Conservation (phyloP, 2,113 vertebrate species). For the Brachionichthys hirsutus region DNA sequence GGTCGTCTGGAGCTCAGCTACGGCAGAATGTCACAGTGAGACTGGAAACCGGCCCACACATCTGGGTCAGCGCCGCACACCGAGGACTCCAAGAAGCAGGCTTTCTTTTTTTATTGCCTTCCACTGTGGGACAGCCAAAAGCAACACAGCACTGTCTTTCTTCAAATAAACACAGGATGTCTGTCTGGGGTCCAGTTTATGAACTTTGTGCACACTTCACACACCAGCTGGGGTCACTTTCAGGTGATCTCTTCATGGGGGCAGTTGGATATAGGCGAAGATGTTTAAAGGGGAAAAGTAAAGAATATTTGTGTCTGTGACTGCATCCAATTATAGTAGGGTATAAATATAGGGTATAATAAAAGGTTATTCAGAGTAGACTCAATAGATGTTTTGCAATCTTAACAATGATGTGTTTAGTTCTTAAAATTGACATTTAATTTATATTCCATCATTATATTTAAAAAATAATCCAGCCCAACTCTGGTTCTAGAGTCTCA, state of each 20-base stretch:
- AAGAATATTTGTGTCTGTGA: no score
- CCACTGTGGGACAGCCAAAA: background rate
- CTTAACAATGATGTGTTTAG: no score
- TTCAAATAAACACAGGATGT: conserved; percentile 6
- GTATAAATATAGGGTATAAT: no score
- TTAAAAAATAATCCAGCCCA: no score
- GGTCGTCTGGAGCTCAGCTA: conserved; percentile 8
- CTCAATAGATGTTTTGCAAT: no score
- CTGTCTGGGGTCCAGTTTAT: conserved; percentile 23
- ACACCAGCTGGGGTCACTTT: background rate
- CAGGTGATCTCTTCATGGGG: background rate
- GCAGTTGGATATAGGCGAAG: no score
- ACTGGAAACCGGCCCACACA: conserved; percentile 30
- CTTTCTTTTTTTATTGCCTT: background rate
- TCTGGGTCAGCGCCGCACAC: conserved; percentile 16
- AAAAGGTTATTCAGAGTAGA: no score
- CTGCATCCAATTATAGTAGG: no score
- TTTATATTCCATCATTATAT: no score
- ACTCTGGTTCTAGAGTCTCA: no score
- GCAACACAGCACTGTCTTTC: background rate
- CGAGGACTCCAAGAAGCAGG: background rate
- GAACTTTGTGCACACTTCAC: conserved; percentile 3
- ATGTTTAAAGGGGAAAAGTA: no score
- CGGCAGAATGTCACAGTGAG: conserved; percentile 31
- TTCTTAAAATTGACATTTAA: no score